phyloP scores from a whole-genome alignment of 2,797 vertebrate species.

The Bovichtus variegatus region DNA sequence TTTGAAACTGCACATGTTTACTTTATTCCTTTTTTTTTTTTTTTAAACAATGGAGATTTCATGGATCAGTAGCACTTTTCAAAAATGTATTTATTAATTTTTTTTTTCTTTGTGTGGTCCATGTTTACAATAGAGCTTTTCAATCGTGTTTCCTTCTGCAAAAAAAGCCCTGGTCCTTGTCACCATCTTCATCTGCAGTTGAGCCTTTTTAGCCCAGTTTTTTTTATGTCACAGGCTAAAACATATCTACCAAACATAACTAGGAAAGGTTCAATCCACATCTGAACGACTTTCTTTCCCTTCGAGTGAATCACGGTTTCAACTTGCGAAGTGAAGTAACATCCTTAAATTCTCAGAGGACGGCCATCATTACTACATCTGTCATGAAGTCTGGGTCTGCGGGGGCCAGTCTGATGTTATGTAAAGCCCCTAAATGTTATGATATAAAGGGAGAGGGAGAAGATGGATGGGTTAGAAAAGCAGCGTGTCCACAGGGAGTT shows the following conservation, averaged over 20 bases:
- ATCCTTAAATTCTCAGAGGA: slow-evolving; percentile 16
- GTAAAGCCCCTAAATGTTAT: slow-evolving; percentile 62
- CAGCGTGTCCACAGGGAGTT: slow-evolving; percentile 61
- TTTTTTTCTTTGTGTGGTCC: neutral
- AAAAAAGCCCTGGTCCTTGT: neutral
- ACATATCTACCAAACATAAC: neutral
- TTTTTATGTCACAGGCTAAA: neutral
- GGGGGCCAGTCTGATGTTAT: slow-evolving; percentile 50
- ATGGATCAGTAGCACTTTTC: neutral
- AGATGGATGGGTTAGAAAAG: slow-evolving; percentile 56
- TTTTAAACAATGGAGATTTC: neutral
- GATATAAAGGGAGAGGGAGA: slow-evolving; percentile 60
- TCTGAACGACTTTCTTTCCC: neutral
- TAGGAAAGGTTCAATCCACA: neutral
- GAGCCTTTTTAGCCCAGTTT: neutral
- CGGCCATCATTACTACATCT: slow-evolving; percentile 29
- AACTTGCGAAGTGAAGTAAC: neutral
- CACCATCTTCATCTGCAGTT: neutral
- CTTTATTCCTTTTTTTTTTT: neutral
- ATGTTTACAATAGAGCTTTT: neutral
- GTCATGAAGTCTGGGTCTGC: slow-evolving; percentile 41
- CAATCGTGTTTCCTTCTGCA: neutral
- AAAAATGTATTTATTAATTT: too few species aligned
- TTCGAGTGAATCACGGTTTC: neutral
- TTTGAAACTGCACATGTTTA: neutral